Evolutionary conservation across 2,113 vertebrate species (phyloP).

Genomic region (Menura novaehollandiae): DNA sequence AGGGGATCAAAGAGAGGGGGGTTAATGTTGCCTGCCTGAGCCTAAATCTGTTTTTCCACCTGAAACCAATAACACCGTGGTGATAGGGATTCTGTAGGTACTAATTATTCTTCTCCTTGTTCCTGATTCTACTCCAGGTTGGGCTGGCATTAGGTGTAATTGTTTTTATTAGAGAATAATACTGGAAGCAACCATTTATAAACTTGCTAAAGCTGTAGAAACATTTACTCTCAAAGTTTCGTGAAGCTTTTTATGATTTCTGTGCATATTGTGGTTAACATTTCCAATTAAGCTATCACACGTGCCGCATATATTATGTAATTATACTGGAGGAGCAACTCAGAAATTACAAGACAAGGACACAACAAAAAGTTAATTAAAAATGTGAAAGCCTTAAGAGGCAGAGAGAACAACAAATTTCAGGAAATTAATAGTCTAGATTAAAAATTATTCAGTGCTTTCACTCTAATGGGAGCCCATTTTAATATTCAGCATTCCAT

Average conservation of each 20-base stretch:
- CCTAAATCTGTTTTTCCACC: slow-evolving; percentile 4
- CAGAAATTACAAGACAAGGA: slow-evolving; percentile 74
- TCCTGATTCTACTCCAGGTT: slow-evolving; percentile 44
- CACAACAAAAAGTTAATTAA: slow-evolving; percentile 77
- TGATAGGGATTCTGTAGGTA: background rate
- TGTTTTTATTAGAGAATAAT: slow-evolving; percentile 49
- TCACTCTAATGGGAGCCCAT: slow-evolving; percentile 63
- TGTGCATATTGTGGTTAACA: slow-evolving; percentile 39
- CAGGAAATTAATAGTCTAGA: slow-evolving; percentile 72
- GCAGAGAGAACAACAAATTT: slow-evolving; percentile 66
- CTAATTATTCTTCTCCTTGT: slow-evolving; percentile 7
- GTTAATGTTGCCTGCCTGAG: slow-evolving; percentile 2
- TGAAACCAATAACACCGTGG: background rate
- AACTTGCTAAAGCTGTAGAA: slow-evolving; percentile 56
- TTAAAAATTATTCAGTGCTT: slow-evolving; percentile 69
- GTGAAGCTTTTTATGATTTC: slow-evolving; percentile 64
- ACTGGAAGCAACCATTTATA: slow-evolving; percentile 44
- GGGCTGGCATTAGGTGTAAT: slow-evolving; percentile 44
- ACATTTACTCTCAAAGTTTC: slow-evolving; percentile 69
- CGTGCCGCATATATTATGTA: slow-evolving; percentile 66
- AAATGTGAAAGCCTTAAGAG: slow-evolving; percentile 63
- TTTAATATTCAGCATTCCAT: slow-evolving; percentile 68
- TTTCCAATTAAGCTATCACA: slow-evolving; percentile 73
- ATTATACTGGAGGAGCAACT: slow-evolving; percentile 74
- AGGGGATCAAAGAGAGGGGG: slow-evolving; percentile 1